Base-by-base conservation (phyloP, 2,888 invertebrate species). In the Lithophane socia region DNA sequence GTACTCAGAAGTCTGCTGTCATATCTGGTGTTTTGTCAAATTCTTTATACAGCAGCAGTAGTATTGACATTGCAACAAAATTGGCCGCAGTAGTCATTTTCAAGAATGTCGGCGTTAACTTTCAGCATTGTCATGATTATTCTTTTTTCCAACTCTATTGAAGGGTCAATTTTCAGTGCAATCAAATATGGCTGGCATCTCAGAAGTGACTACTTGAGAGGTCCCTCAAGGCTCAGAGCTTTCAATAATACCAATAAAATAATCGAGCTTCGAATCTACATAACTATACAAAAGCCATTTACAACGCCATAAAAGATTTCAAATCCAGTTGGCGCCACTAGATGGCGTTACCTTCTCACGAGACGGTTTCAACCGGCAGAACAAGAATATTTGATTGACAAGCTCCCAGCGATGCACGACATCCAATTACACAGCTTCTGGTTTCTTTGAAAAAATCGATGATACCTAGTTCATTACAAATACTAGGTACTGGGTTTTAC, bases 371-470 rank as follows among this genome's bases (percentile, higher is more conserved):
- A 60, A 70, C 66, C 47, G 52, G 72, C 68, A 18, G 9, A 81
- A 73, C 81, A 71, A 84, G 75, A 85, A 80, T 71, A 85, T 85
- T 81, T 85, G 83, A 83, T 85, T 83, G 85, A 83, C 83, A 83
- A 83, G 82, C 67, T 65, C 65, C 82, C 73, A 83, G 58, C 66
- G 74, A 66, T 56, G 72, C 76, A 63, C 72, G 77, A 83, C 82
- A 82, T 85, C 73, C 83, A 83, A 83, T 83, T 83, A 83, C 85
- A 77, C 63, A 73, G 77, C 66, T 63, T 69, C 68, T 69, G 52
- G 65, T 69, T 76, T 49, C 56, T 29, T 47, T 52, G 81, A 76
- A 84, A 72, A 69, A 85, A 78, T 60, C 47, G 47, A 70, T 52
- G 66, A 83, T 78, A 70, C 44, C n/a, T 80, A 21, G 47, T 63